Evolutionary conservation across 2,888 invertebrate species (phyloP).

Genomic region (Aporophyla lueneburgensis): DNA sequence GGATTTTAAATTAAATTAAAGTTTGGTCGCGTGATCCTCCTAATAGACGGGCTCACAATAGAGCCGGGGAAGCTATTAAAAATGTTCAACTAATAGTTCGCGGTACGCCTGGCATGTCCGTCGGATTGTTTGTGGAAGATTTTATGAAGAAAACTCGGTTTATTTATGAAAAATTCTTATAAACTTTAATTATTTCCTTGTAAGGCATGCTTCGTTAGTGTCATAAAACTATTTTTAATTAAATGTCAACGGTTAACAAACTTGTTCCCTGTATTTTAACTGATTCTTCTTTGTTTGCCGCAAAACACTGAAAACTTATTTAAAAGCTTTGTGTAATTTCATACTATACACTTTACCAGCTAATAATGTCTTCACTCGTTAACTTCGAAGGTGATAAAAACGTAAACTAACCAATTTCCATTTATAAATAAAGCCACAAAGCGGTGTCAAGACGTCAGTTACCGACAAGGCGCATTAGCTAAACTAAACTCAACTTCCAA

Average conservation of each 20-base stretch:
- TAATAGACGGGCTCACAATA: conserved; percentile 56
- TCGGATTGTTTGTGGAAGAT: conserved; percentile 28
- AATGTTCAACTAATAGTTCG: conserved; percentile 54
- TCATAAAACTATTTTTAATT: conserved; percentile 8
- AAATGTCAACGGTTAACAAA: conserved; percentile 6
- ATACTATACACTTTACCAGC: background rate
- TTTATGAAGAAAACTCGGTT: background rate
- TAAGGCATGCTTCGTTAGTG: conserved; percentile 1
- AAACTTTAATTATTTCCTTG: background rate
- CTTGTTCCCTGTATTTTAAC: too few relatives aligned
- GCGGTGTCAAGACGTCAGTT: conserved; percentile 54
- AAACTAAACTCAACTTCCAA: conserved; percentile 41
- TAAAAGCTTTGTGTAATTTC: background rate
- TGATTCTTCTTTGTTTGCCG: background rate
- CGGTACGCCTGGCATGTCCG: conserved; percentile 33
- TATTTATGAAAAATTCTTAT: background rate
- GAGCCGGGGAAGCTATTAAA: conserved; percentile 61
- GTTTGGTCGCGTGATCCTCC: conserved; percentile 52
- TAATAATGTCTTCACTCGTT: background rate
- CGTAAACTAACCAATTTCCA: conserved; percentile 28
- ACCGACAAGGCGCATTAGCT: conserved; percentile 49
- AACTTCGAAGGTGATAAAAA: conserved; percentile 27
- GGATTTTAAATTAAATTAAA: conserved; percentile 65
- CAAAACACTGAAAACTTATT: background rate
- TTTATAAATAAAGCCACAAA: conserved; percentile 37